Percentiles rank a stretch among this genome's conserved stretches.
Conservation (phyloP, 2,113 vertebrate genomes). For the Galeopterus variegatus region DNA sequence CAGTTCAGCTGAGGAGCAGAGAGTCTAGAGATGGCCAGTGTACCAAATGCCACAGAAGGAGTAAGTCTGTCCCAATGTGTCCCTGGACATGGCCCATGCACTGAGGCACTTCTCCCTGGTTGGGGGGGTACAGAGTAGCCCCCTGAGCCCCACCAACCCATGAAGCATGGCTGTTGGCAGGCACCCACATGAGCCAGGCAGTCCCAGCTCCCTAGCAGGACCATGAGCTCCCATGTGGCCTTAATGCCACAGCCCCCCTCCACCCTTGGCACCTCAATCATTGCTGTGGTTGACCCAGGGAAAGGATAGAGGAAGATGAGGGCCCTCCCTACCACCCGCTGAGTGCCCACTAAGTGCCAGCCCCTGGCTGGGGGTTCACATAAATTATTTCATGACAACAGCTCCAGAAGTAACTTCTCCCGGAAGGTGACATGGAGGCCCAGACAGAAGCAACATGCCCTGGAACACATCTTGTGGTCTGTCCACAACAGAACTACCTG, state of each 20-base stretch:
- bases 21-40: accelerated
- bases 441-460: not conserved
- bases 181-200: too few relatives aligned
- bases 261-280: accelerated
- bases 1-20: not conserved
- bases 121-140: not conserved
- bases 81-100: accelerated
- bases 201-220: accelerated
- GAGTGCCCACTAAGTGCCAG: accelerated
- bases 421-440: accelerated
- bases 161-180: accelerated
- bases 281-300: not conserved
- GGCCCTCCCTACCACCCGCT: not conserved
- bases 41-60: not conserved
- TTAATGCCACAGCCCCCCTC: not conserved
- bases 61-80: accelerated
- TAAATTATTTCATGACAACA: not conserved
- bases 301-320: not conserved
- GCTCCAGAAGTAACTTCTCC: not conserved
- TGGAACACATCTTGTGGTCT: accelerated
- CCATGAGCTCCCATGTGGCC: not conserved
- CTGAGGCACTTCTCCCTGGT: not conserved
- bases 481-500: accelerated
- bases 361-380: not conserved
- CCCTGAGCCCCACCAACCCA: not conserved